Evolutionary conservation across 2,113 vertebrate species (phyloP).

Genomic region (Tragelaphus scriptus): DNA sequence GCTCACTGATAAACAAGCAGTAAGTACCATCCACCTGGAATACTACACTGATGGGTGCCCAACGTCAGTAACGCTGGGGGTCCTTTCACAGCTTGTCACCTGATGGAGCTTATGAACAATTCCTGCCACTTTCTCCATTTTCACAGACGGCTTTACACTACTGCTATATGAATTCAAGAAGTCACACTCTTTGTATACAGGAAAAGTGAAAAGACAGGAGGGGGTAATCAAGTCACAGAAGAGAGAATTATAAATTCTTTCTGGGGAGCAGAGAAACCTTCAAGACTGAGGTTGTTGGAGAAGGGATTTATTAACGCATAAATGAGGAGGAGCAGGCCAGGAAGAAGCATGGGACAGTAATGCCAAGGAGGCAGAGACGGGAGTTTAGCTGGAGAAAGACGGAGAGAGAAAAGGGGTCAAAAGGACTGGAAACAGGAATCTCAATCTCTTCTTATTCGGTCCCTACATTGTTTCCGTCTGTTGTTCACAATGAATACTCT

Average conservation of each 20-base stretch:
- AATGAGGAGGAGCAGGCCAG: not conserved
- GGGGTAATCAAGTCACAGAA: not conserved
- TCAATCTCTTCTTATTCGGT: not conserved
- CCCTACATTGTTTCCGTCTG: not conserved
- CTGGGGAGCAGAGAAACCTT: not conserved
- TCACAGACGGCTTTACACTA: not conserved
- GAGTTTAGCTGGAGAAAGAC: not conserved
- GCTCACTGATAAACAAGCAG: not conserved
- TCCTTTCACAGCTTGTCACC: not conserved
- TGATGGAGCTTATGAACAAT: not conserved
- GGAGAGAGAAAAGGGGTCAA: not conserved
- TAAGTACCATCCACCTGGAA: not conserved
- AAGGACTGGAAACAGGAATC: not conserved
- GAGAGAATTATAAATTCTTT: not conserved
- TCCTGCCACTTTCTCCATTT: not conserved
- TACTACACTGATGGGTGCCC: not conserved
- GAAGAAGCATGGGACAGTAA: not conserved
- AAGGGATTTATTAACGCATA: not conserved
- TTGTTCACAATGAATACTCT: not conserved
- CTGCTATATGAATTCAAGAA: not conserved
- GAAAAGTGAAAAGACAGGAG: not conserved
- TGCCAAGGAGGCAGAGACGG: not conserved
- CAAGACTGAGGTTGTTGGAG: not conserved
- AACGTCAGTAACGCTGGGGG: not conserved
- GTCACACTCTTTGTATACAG: not conserved